Percentiles rank a stretch among this genome's conserved stretches.
phyloP scores from a whole-genome alignment of 2,888 invertebrate genomes.

The Coleophora flavipennella region DNA sequence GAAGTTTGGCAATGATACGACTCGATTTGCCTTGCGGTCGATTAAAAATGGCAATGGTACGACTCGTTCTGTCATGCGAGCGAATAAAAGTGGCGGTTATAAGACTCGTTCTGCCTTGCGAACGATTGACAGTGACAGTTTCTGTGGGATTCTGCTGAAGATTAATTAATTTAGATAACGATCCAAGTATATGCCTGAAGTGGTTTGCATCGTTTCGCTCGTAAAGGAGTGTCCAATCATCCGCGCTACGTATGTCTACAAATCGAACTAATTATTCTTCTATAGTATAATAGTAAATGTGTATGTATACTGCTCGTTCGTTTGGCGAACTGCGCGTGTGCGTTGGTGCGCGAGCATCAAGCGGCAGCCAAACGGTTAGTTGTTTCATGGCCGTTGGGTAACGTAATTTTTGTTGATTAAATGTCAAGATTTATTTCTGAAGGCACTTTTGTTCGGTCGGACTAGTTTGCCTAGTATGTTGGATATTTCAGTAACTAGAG shows the following conservation, averaged over 20 bases:
- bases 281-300: conserved; percentile 69
- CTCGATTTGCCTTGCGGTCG: no score
- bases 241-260: conserved; percentile 68
- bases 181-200: no score
- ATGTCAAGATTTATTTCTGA: conserved; percentile 86
- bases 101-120: no score
- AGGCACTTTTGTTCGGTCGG: conserved; percentile 97
- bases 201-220: conserved; percentile 7
- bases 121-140: conserved; percentile 3
- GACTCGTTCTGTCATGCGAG: no score
- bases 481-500: no score
- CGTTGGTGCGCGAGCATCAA: conserved; percentile 43
- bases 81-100: no score
- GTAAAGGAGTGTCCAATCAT: conserved; percentile 27
- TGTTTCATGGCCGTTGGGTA: no score
- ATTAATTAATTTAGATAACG: no score
- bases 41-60: no score
- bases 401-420: conserved; percentile 83
- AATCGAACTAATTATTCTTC: conserved; percentile 71
- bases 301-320: conserved; percentile 61
- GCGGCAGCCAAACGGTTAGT: conserved; percentile 81
- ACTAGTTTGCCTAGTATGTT: no score
- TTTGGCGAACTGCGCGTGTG: conserved; percentile 51
- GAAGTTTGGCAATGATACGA: no score
- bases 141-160: no score